Conservation (phyloP, 2,888 invertebrate species). For the Drosophila monieri region DNA sequence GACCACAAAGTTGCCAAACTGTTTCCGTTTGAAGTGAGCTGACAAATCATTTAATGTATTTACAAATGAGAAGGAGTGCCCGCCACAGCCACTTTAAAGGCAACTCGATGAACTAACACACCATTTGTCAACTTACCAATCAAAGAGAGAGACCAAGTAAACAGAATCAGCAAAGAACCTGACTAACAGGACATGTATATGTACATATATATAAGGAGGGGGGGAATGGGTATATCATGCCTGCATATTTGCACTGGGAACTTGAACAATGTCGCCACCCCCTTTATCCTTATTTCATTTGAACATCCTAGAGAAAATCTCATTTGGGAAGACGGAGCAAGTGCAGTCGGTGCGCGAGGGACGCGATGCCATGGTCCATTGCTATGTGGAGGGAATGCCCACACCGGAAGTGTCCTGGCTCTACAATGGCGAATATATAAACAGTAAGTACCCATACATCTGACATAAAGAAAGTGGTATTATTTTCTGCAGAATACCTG, state of each 20-base stretch:
- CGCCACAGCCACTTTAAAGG: slow-evolving; percentile 31
- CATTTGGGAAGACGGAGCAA: slow-evolving; percentile 85
- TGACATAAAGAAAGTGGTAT: not conserved
- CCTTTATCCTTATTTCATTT: slow-evolving; percentile 8
- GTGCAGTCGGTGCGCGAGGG: slow-evolving; percentile 85
- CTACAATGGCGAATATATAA: slow-evolving; percentile 83
- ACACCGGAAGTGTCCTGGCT: slow-evolving; percentile 84
- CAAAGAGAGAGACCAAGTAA: slow-evolving; percentile 28
- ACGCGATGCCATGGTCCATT: slow-evolving; percentile 84
- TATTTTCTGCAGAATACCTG: not conserved
- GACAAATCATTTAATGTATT: slow-evolving; percentile 40
- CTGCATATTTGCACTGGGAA: slow-evolving; percentile 37
- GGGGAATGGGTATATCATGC: slow-evolving; percentile 28
- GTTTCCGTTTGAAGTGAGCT: slow-evolving; percentile 17
- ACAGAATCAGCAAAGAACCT: slow-evolving; percentile 28
- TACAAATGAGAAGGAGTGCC: slow-evolving; percentile 30
- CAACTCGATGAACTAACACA: slow-evolving; percentile 27
- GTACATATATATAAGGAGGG: not conserved
- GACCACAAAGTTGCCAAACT: slow-evolving; percentile 10
- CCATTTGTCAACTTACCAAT: slow-evolving; percentile 31
- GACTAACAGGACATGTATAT: not conserved
- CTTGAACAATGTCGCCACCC: slow-evolving; percentile 14
- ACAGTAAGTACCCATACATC: slow-evolving; percentile 73
- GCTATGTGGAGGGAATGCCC: slow-evolving; percentile 84
- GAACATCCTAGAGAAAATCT: slow-evolving; percentile 84